Conservation (phyloP, 2,797 vertebrate genomes). For the Todus mexicanus region DNA sequence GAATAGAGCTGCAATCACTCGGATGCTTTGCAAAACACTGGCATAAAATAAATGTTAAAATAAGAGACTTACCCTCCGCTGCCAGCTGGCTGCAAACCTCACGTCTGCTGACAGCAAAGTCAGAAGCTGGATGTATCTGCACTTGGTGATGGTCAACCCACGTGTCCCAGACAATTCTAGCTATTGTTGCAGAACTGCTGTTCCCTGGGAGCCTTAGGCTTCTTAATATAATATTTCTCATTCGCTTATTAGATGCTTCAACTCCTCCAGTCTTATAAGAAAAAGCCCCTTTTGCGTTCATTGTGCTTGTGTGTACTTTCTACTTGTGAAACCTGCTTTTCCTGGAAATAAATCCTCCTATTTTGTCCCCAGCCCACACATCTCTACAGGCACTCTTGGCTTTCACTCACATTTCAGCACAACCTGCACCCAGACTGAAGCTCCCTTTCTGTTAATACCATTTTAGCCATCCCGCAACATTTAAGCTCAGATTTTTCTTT, state of each 20-base stretch:
- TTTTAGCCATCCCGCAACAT: background rate
- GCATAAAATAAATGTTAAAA: background rate
- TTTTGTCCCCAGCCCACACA: background rate
- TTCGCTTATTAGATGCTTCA: rapidly evolving
- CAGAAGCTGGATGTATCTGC: background rate
- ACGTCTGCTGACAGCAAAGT: background rate
- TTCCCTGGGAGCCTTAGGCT: background rate
- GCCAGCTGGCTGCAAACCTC: constrained; percentile 28
- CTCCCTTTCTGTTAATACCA: background rate
- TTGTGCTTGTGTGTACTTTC: background rate
- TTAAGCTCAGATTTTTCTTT: background rate
- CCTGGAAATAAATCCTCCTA: background rate
- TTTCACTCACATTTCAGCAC: background rate
- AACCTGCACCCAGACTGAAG: background rate
- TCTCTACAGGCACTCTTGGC: background rate
- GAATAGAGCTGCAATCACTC: background rate
- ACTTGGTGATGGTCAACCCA: background rate
- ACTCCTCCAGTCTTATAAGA: background rate
- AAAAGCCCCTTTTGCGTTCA: background rate
- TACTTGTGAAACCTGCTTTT: background rate
- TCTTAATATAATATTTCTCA: background rate
- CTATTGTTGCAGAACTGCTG: background rate
- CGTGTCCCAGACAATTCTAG: background rate
- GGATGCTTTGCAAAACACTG: background rate
- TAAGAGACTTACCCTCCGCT: background rate